Percentiles rank a stretch among this genome's conserved stretches.
Evolutionary conservation across 92 coral and sea anemone genomes (phyloP).

Genomic region (Epizoanthus rinbou): DNA sequence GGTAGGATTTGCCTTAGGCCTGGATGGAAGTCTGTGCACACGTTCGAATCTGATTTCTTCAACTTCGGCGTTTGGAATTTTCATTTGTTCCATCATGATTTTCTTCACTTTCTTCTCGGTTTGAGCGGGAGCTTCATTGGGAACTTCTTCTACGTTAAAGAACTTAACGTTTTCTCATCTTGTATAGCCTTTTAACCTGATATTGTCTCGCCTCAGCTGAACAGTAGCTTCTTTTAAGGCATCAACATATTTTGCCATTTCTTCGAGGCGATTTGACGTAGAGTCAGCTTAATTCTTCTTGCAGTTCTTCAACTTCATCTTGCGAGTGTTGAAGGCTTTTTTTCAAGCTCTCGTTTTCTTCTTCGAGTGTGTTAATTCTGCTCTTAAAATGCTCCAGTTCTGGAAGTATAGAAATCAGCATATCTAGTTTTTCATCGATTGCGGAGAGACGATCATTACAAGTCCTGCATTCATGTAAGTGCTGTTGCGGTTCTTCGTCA

Average conservation of each 20-base stretch:
- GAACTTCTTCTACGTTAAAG: not conserved
- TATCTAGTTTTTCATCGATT: no score
- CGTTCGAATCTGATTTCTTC: not conserved
- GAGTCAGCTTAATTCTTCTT: not conserved
- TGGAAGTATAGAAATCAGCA: no score
- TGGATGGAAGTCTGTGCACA: not conserved
- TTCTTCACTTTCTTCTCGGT: no score
- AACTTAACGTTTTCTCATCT: not conserved
- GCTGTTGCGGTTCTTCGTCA: no score
- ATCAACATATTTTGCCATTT: not conserved
- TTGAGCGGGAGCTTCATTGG: no score
- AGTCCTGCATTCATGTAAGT: no score
- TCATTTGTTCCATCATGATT: no score
- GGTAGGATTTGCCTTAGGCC: not conserved
- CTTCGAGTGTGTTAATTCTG: not conserved
- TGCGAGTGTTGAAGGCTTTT: conserved; percentile 3
- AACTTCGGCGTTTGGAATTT: not conserved
- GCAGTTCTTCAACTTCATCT: conserved; percentile 2
- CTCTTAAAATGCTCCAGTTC: no score
- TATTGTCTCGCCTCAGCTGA: not conserved
- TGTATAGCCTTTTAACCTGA: conserved; percentile 4
- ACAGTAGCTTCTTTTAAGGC: not conserved
- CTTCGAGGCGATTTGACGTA: not conserved
- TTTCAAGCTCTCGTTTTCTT: not conserved
- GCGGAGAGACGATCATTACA: no score